Evolutionary conservation across 2,113 vertebrate genomes (phyloP), one percentile per base, ranked within the genome.

Genomic region (Empidonax traillii): DNA sequence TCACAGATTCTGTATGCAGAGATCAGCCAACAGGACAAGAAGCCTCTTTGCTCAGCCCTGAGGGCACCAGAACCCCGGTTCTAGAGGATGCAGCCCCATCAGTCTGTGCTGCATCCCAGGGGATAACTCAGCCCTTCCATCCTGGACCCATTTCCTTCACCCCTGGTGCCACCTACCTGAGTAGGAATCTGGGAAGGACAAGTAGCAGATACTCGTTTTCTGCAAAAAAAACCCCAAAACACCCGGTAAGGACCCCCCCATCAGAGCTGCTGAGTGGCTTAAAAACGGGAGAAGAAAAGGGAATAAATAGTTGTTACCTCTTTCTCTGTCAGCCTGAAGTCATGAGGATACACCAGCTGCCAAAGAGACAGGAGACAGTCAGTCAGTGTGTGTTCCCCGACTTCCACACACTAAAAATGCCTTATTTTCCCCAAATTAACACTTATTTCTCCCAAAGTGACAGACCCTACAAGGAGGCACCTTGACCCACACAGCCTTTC

Each of bases 151-250:
- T 3, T 43, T 28, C 37, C 24, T 19, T 41, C 51, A 14, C 18
- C 41, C 63, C 59, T 1, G 6, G 15, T 1, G 43, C 6, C 10
- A 28, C 97, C 67, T 96, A 99, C 99, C 99, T 96, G 99, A 99
- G 97, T 99, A 99, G 5, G 99, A 99, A 98, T 99, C 99, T 2
- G 99, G 99, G 91, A 99, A 99, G 67, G 99, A 98, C 96, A 99
- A 95, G 97, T 99, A 99, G 97, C 99, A 99, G 95, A 99, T 98
- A 95, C 98, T 99, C 49, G 98, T 99, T 98, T 99, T 99, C 99
- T 99, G 97, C 56, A 97, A 98, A 15, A 82, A 37, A 91, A 44
- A 41, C 39, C 49, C 19, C 81, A 9, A 79, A 85, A 9, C 27
- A 23, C 5, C 6, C 7, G 1, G 49, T 96, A 28, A 97, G 92